Evolutionary conservation across 2,797 vertebrate species (phyloP), one percentile per base, ranked within the genome.

Genomic region (Petrocephalus sullivani): DNA sequence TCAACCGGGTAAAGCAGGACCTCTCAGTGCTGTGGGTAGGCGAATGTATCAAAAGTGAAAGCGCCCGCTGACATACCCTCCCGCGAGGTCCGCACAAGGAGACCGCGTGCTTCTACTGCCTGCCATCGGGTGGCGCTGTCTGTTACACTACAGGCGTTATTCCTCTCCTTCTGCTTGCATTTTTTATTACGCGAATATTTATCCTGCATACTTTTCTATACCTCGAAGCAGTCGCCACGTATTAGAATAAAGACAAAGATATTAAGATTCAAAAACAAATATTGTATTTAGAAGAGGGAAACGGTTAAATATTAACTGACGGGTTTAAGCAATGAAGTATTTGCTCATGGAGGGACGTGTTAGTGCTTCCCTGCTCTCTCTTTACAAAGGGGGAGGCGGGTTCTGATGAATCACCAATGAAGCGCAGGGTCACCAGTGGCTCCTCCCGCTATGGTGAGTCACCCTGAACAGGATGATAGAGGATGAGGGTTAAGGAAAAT

Each of bases 111-210:
- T 82, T 87, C n/a, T 0, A 16, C 54, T 83, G 84, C 57, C 88
- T 71, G 88, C 91, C 88, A 89, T 58, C 71, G 75, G 75, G 93
- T 90, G 92, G 93, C 93, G 92, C 90, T 92, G 90, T 89, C 83
- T 85, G 87, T 91, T 88, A 91, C 41, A 14, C 33, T 23, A 61
- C 51, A 16, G 28, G 2, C 10, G 33, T 37, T 41, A 7, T 6
- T n/a, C 21, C 14, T 16, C 33, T 28, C 23, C 9, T 46, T 49
- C 57, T 90, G 37, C 53, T 41, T 33, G 12, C 33, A 84, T 49
- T 49, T 85, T n/a, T 86, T 54, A 16, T 83, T 58, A 41, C 23
- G 90, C 87, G 28, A 90, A 87, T 10, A 86, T 53, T 37, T 37
- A 12, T 0, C 83, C 53, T 67, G 87, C 88, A 75, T 78, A 46